Base-by-base conservation (phyloP, 1,140 invertebrate genomes). In the Atopsyche davidsoni region DNA sequence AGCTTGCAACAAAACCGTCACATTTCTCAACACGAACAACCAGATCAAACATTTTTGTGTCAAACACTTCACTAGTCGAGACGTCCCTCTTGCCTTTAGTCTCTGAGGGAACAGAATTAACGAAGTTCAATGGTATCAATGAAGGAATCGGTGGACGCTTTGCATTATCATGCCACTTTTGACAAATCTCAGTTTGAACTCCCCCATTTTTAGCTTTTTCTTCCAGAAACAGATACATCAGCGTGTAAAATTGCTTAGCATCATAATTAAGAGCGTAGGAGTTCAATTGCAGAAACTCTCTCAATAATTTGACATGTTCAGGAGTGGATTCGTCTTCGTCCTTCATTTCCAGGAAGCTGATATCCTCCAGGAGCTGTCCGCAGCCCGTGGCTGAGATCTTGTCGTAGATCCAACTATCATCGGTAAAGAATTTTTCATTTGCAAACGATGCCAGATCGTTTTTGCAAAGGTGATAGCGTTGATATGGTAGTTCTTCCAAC, bases 401-500 rank as follows among this genome's bases (percentile, higher is more conserved):
- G 56, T 81, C 78, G 59, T 81, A 79, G 9, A 89, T 75, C 86
- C 86, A 89, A 46, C 77, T 75, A 4, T 82, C 65, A 61, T 87
- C 79, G 10, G 79, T 79, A 54, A 87, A 74, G 53, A 69, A 74
- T 1, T 64, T 64, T 28, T 68, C 66, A 10, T 58, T 59, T 9
- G 70, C 60, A 49, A 72, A 74, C 0, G 63, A 58, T 43, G 66
- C 61, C 2, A 67, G 65, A 14, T 70, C 60, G 21, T 65, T 63
- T 51, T 66, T 71, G 43, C 64, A 62, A 1, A 72, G 49, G 46
- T 72, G 69, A 55, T 73, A 74, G 42, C 71, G 64, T 41, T 89
- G 86, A 69, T 80, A 86, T 43, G 89, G 88, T 34, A 92, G 71
- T 69, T 92, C 88, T 66, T 88, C 86, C 34, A 89, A 70, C 70